These are phyloP conservation scores for Ptilodon capucinus DNA, from an alignment of 2,888 invertebrate species.

Conservation along the genomic window DNA sequence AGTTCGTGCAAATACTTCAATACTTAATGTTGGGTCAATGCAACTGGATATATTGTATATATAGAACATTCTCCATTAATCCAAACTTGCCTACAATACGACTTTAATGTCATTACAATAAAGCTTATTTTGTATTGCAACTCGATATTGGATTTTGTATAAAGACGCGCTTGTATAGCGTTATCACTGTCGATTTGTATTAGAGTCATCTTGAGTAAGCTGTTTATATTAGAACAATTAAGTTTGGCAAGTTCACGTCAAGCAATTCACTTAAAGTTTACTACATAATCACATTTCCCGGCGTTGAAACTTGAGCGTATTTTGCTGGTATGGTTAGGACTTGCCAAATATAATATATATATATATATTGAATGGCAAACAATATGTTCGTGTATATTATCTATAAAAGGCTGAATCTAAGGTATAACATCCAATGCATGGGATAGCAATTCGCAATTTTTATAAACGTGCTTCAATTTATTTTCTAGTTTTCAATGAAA, in stretches of 20 bases:
- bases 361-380: slow-evolving; percentile 37
- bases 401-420: too few species aligned
- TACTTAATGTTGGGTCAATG: too few species aligned
- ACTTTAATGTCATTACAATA: slow-evolving; percentile 36
- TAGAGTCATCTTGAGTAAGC: slow-evolving; percentile 64
- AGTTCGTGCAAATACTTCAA: too few species aligned
- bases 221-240: slow-evolving; percentile 71
- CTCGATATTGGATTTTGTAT: slow-evolving; percentile 13
- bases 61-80: too few species aligned
- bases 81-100: slow-evolving; percentile 23
- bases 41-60: too few species aligned
- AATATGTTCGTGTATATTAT: slow-evolving; percentile 1
- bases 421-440: too few species aligned
- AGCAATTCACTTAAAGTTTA: slow-evolving; percentile 73
- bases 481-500: too few species aligned
- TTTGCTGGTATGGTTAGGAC: slow-evolving; percentile 33
- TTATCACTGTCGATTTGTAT: slow-evolving; percentile 46
- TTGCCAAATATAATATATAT: slow-evolving; percentile 47
- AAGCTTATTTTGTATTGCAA: slow-evolving; percentile 11
- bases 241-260: slow-evolving; percentile 68
- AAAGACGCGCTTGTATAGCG: slow-evolving; percentile 4
- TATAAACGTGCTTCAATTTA: too few species aligned
- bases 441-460: too few species aligned
- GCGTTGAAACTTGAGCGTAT: slow-evolving; percentile 56
- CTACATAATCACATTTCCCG: slow-evolving; percentile 69